These are phyloP conservation scores for Acipenser transmontanus DNA, from an alignment of 2,797 vertebrate species.

Conservation along the genomic window DNA sequence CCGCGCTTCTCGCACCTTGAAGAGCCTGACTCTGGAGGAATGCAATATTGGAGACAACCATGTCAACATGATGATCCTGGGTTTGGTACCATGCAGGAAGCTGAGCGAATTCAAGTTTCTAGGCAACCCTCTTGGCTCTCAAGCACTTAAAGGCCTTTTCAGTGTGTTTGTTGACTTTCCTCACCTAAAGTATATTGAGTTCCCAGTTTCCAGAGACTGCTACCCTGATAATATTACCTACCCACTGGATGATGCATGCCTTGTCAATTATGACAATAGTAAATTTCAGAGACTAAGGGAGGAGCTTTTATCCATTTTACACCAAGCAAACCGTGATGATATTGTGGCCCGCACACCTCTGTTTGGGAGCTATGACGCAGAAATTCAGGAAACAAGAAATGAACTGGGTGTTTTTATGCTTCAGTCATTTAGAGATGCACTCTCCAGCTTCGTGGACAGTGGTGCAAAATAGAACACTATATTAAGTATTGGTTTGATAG, in stretches of 20 bases:
- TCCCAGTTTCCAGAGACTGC: constrained; percentile 85
- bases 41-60: constrained; percentile 74
- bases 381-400: constrained; percentile 81
- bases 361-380: constrained; percentile 78
- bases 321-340: constrained; percentile 59
- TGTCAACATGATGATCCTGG: constrained; percentile 54
- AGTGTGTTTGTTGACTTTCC: constrained; percentile 61
- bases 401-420: constrained; percentile 81
- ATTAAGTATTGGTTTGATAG: too few species aligned
- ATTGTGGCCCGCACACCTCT: constrained; percentile 76
- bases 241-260: constrained; percentile 70
- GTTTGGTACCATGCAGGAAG: constrained; percentile 60
- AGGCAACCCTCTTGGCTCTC: constrained; percentile 80
- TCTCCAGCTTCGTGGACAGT: constrained; percentile 68
- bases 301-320: constrained; percentile 67
- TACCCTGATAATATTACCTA: constrained; percentile 71
- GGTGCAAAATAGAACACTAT: too few species aligned
- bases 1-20: constrained; percentile 65
- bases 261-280: constrained; percentile 65
- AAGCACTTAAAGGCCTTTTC: constrained; percentile 66
- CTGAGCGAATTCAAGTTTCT: constrained; percentile 78
- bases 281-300: constrained; percentile 61
- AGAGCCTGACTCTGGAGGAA: constrained; percentile 75
- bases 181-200: constrained; percentile 67
- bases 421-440: constrained; percentile 70